Evolutionary conservation across 2,888 invertebrate genomes (phyloP).

Genomic region (Pilophorus perplexus): DNA sequence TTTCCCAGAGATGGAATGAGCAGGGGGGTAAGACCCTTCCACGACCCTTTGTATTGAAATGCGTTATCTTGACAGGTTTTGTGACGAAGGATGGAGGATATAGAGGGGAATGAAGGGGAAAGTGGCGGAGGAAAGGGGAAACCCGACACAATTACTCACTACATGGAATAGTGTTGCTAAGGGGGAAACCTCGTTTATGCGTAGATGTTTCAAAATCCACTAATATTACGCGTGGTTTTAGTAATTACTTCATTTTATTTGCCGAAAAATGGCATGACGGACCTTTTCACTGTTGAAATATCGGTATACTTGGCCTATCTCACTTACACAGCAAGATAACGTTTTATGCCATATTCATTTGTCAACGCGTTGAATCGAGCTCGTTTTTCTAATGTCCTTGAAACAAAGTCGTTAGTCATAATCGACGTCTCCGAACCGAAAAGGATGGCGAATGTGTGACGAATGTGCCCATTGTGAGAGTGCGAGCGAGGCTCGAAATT

Average conservation of each 20-base stretch:
- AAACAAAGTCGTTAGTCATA: conserved; percentile 18
- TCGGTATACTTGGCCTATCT: no score
- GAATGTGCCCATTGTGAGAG: neutral
- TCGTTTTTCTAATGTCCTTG: no score
- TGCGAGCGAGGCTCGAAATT: neutral
- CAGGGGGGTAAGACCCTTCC: neutral
- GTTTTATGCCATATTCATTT: no score
- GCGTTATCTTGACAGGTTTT: conserved; percentile 24
- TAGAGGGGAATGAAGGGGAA: no score
- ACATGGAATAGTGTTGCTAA: conserved; percentile 13
- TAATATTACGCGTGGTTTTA: no score
- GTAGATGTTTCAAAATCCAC: no score
- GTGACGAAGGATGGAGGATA: neutral
- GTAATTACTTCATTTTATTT: no score
- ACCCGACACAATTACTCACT: conserved; percentile 6
- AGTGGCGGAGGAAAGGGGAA: no score
- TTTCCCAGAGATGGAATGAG: neutral
- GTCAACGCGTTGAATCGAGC: no score
- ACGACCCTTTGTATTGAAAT: conserved; percentile 22
- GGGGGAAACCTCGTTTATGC: conserved; percentile 8
- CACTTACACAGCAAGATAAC: no score
- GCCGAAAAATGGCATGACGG: no score
- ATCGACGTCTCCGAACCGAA: neutral
- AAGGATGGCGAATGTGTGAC: conserved; percentile 3
- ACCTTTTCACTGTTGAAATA: no score